These are phyloP conservation scores for Drosophila neonasuta DNA, from an alignment of 2,888 invertebrate genomes.

Conservation along the genomic window DNA sequence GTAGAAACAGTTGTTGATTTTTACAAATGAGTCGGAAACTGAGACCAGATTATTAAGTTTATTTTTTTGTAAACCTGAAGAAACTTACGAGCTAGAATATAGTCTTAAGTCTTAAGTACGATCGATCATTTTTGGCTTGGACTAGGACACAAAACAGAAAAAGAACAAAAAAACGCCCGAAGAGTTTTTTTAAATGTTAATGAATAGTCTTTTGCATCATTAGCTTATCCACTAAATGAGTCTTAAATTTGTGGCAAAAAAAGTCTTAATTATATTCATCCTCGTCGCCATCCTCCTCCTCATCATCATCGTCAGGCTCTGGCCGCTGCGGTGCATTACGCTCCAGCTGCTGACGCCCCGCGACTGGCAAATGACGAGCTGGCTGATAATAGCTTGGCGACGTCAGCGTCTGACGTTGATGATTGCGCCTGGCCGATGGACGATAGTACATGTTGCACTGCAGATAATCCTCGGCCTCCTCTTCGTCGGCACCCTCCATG, in stretches of 20 bases:
- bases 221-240: constrained; percentile 27
- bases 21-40: constrained; percentile 21
- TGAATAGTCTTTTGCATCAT: neutral
- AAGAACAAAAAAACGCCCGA: neutral
- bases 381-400: constrained; percentile 7
- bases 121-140: constrained; percentile 29
- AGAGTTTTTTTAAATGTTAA: too few relatives aligned
- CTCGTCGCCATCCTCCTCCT: constrained; percentile 33
- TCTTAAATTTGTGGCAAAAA: constrained; percentile 32
- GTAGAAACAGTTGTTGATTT: constrained; percentile 11
- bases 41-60: neutral
- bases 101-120: neutral
- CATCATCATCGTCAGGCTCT: constrained; percentile 6
- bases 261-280: constrained; percentile 28
- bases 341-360: constrained; percentile 12
- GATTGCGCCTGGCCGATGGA: constrained; percentile 27
- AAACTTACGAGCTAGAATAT: neutral
- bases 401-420: neutral
- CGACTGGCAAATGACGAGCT: neutral
- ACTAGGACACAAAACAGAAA: constrained; percentile 14
- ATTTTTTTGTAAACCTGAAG: neutral
- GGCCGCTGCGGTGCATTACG: constrained; percentile 30
- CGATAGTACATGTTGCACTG: constrained; percentile 53
- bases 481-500: constrained; percentile 58
- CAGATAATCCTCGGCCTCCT: constrained; percentile 51